phyloP scores from a whole-genome alignment of 2,113 vertebrate genomes.

The Cyanoramphus novaezelandiae region DNA sequence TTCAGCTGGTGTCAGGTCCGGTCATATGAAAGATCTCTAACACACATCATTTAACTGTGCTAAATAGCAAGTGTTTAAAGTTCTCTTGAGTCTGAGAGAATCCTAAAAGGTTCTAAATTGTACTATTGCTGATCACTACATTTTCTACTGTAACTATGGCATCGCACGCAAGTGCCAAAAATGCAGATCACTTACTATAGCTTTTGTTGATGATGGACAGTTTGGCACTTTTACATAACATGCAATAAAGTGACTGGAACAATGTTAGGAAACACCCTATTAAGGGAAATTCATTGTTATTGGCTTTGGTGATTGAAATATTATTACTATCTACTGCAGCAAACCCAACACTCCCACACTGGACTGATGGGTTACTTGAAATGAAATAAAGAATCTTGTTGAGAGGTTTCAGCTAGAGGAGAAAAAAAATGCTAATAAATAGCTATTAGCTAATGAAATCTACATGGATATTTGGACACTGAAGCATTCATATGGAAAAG shows the following conservation, averaged over 20 bases:
- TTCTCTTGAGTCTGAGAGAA: neutral
- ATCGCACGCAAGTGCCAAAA: neutral
- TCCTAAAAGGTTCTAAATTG: neutral
- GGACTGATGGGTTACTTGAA: conserved; percentile 30
- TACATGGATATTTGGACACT: neutral
- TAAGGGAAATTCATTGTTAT: neutral
- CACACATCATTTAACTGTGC: neutral
- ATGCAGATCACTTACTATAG: neutral
- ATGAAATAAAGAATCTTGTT: neutral
- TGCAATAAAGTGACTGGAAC: neutral
- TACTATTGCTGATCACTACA: neutral
- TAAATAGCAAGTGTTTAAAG: neutral
- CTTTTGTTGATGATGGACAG: neutral
- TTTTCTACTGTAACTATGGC: neutral
- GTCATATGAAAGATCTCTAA: neutral
- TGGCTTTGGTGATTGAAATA: conserved; percentile 3
- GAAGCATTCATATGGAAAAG: neutral
- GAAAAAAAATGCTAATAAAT: neutral
- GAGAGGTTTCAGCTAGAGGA: neutral
- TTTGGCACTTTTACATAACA: neutral
- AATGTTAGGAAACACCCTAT: neutral
- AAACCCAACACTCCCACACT: neutral
- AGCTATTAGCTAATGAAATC: neutral
- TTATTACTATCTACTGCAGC: neutral
- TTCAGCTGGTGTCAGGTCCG: neutral